Evolutionary conservation across 1,140 invertebrate species (phyloP), one percentile per base, ranked within the genome.

Genomic region (Mycetomoellerius zeteki): DNA sequence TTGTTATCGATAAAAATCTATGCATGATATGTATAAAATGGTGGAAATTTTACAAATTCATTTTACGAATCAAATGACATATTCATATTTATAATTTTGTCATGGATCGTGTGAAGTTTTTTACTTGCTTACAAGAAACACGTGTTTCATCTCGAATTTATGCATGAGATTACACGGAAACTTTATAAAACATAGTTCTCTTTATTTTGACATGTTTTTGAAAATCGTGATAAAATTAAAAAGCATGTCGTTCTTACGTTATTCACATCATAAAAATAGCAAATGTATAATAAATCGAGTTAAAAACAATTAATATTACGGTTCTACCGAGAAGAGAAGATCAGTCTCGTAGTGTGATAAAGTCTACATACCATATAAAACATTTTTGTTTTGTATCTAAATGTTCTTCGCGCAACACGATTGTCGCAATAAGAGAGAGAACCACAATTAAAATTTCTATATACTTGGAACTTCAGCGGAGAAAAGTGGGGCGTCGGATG

Each of bases 391-490:
- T 69, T 16, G 21, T 89, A 86, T 75, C 24, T 76, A 88, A 88
- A 43, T 50, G 14, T 43, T 64, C 7, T 37, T 85, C 19, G 12
- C 21, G 3, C 16, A 27, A 30, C n/a, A 47, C 43, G 69, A n/a
- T 62, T 21, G 24, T 24, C 24, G 12, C 3, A 3, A 43, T 27
- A 37, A 69, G 6, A 71, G 12, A 62, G 2, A 2, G 50, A 47
- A 62, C 2, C 47, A 37, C n/a, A 33, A 27, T 50, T 52, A 30
- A 37, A 6, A 33, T 81, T 50, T 84, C 56, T 91, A 93, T 88
- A 90, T 72, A 56, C 86, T 94, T n/a, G 95, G 95, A 85, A 95
- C 90, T 88, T 95, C 94, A 3, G 95, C 95, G 2, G 94, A 93
- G 78, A 95, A 95, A 1, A 95, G 81, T 5, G 94, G 92, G 0